Evolutionary conservation across 2,113 vertebrate genomes (phyloP).

Genomic region (Hemiprocne comata): DNA sequence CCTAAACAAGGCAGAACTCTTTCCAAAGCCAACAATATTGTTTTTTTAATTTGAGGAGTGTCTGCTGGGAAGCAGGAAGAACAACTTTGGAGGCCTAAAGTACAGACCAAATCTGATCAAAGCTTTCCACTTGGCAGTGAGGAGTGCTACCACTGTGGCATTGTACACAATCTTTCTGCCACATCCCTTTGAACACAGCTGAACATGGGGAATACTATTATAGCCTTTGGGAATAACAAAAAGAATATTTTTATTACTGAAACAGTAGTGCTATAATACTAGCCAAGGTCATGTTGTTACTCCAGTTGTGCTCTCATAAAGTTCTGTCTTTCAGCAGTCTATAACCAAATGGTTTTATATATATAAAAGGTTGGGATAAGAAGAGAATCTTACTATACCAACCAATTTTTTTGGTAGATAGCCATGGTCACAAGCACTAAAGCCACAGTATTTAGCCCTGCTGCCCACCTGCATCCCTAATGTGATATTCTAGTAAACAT

Average conservation of each 20-base stretch:
- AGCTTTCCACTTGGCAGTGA: not conserved
- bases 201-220: not conserved
- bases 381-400: not conserved
- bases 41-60: not conserved
- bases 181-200: not conserved
- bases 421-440: not conserved
- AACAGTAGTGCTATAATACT: not conserved
- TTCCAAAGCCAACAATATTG: not conserved
- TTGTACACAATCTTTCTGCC: not conserved
- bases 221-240: not conserved
- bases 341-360: not conserved
- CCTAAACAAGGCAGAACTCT: not conserved
- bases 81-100: not conserved
- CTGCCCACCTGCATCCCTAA: not conserved
- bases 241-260: not conserved
- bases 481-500: not conserved
- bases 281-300: not conserved
- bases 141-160: fast-evolving
- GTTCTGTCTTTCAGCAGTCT: not conserved
- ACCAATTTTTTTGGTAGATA: not conserved
- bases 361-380: not conserved
- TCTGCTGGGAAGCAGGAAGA: not conserved
- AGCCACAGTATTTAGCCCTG: not conserved
- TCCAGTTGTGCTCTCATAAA: not conserved
- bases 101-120: not conserved